Percentiles rank a stretch among this genome's conserved stretches.
Evolutionary conservation across 2,113 vertebrate genomes (phyloP).

Genomic region (Crypturellus undulatus): DNA sequence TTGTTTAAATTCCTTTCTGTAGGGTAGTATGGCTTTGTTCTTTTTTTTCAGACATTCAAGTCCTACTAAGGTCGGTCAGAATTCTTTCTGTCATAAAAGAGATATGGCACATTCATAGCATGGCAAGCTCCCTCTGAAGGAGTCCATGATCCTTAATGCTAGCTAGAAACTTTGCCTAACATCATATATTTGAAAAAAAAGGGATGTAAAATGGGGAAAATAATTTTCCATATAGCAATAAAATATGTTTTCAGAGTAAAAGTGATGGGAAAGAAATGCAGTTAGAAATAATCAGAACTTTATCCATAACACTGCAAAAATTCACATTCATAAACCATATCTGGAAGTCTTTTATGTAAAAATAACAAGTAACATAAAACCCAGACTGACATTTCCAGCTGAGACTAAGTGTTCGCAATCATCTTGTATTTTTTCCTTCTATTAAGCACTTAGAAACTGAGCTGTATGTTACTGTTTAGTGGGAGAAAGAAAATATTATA

Average conservation of each 20-base stretch:
- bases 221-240: neutral
- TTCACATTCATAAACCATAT: neutral
- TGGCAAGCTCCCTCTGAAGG: neutral
- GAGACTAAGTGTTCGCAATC: neutral
- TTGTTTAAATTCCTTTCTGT: neutral
- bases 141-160: neutral
- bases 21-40: neutral
- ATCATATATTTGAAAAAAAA: neutral
- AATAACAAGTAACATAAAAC: neutral
- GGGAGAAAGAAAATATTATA: neutral
- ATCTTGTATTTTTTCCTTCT: neutral
- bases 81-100: neutral
- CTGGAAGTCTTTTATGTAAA: neutral
- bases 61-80: neutral
- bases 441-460: neutral
- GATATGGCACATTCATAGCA: accelerated
- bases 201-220: neutral
- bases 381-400: neutral
- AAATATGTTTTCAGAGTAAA: neutral
- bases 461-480: neutral
- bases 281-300: neutral
- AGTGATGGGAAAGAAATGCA: neutral
- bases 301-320: neutral
- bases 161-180: neutral
- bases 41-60: neutral